Percentiles rank a stretch among this genome's conserved stretches.
Conservation (phyloP, 2,797 vertebrate species). For the Dendrocincla tyrannina region DNA sequence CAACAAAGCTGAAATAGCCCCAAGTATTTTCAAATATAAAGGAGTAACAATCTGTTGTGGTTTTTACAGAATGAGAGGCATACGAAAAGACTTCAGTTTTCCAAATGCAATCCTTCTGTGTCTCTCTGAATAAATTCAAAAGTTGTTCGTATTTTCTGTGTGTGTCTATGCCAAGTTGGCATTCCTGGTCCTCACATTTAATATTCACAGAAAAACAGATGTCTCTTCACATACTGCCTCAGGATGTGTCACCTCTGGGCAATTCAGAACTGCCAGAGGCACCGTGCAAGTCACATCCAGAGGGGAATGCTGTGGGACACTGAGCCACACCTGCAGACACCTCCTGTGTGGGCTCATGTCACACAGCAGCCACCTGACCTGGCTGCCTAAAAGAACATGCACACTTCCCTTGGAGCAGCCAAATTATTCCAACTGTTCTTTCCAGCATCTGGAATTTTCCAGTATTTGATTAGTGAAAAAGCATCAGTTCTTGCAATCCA, state of each 20-base stretch:
- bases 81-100: neutral
- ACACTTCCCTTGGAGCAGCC: neutral
- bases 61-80: neutral
- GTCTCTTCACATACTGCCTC: neutral
- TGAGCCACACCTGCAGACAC: neutral
- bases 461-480: neutral
- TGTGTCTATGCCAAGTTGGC: neutral
- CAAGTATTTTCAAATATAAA: neutral
- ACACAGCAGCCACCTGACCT: neutral
- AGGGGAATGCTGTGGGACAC: neutral
- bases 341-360: neutral
- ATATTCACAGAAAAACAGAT: neutral
- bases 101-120: neutral
- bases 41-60: neutral
- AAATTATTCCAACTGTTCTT: neutral
- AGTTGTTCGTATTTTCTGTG: neutral
- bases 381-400: neutral
- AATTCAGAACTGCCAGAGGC: neutral
- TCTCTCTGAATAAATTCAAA: neutral
- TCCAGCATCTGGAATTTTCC: neutral
- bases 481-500: neutral
- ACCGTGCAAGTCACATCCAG: neutral
- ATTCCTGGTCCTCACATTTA: neutral
- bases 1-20: neutral
- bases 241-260: neutral